Base-by-base conservation (phyloP, 2,113 vertebrate species). In the Eptatretus burgeri region DNA sequence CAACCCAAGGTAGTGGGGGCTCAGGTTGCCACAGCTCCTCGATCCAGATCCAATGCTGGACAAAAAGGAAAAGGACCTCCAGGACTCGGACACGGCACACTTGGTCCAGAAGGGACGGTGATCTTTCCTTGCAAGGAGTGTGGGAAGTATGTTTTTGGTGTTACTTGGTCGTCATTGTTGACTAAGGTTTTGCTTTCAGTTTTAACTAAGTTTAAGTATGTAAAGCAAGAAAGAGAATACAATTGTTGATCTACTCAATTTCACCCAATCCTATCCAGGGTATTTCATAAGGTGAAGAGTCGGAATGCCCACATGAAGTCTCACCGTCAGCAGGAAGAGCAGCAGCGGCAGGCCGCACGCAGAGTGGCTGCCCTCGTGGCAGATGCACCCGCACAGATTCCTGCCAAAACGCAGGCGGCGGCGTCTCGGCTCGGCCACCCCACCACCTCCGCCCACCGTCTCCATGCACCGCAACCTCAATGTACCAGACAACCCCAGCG, bases 261-360 rank as follows among this genome's bases (percentile, higher is more conserved):
- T n/a, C 14, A 11, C 53, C 51, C 50, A 17, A 65, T 66, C 66
- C n/a, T 66, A 64, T 66, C 27, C 65, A 85, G 83, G 72, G 79
- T 83, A 41, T 86, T 86, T 75, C 78, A 78, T 70, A 86, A 79
- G 75, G 82, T 85, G 71, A 86, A 86, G 76, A 86, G 83, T 71
- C 79, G 82, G 51, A 86, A 86, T 8, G 83, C 83, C 11, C 83
- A 86, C 71, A 85, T 86, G 83, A 86, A 86, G 69, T 82, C 78
- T 5, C 83, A 85, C 72, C 73, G 80, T 27, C 83, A 83, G 71
- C 73, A 81, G 19, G 82, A 85, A 64, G 81, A 83, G n/a, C 73
- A 77, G 64, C 78, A 80, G 68, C 73, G 78, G 63, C 79, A 81
- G 64, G 80, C 79, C 65, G 77, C 78, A 10, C 77, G 79, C 67